phyloP scores from a whole-genome alignment of 2,113 vertebrate genomes.

The Myrmecophaga tridactyla region DNA sequence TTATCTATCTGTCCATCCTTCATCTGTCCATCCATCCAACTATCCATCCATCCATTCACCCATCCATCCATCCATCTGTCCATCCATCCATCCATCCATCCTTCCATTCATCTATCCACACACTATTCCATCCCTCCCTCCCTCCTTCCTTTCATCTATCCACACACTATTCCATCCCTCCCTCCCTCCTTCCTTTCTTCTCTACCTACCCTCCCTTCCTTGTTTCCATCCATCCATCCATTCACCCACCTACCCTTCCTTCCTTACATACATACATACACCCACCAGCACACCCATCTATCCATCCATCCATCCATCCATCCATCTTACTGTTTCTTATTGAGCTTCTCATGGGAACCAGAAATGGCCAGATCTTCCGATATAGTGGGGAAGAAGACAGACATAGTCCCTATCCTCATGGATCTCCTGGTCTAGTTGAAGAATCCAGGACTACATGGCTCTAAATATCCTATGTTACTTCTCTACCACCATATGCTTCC shows the following conservation, averaged over 20 bases:
- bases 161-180: too few species aligned
- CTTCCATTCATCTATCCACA: neutral
- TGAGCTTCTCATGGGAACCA: neutral
- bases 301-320: too few species aligned
- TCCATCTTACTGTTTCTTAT: neutral
- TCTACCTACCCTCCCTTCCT: neutral
- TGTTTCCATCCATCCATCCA: too few species aligned
- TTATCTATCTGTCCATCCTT: neutral
- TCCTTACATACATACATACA: too few species aligned
- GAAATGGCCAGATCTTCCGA: neutral
- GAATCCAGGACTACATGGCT: neutral
- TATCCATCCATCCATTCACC: neutral
- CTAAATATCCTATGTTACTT: neutral
- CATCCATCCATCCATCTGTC: too few species aligned
- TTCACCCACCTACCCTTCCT: too few species aligned
- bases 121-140: too few species aligned
- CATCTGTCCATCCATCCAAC: neutral
- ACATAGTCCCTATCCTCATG: neutral
- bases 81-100: too few species aligned
- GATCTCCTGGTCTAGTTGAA: neutral
- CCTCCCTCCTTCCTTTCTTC: neutral
- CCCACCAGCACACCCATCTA: too few species aligned
- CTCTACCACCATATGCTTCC: neutral
- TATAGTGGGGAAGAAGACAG: neutral
- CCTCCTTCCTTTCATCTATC: neutral